Evolutionary conservation across 2,888 invertebrate species (phyloP).

Genomic region (Drosophila histrio): DNA sequence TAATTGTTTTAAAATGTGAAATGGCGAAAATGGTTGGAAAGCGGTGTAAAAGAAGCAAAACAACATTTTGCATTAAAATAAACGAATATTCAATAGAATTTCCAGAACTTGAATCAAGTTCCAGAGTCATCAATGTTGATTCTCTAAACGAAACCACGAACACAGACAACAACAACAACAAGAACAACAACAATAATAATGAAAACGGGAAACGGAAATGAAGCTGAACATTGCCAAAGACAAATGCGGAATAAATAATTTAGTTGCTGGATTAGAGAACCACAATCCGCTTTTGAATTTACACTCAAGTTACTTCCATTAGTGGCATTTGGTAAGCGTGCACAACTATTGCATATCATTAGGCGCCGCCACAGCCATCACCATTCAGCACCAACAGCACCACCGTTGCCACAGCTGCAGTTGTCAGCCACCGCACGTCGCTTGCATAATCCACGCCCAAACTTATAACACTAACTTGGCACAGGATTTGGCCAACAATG

Average conservation of each 20-base stretch:
- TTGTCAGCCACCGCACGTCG: conserved; percentile 43
- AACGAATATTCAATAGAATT: conserved; percentile 52
- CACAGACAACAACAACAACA: conserved; percentile 3
- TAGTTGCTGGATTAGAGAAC: conserved; percentile 71
- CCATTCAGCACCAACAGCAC: not conserved
- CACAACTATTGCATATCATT: conserved; percentile 76
- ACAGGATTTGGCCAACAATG: conserved; percentile 53
- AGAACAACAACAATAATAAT: not conserved
- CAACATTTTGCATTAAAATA: conserved; percentile 61
- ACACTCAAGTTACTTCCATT: conserved; percentile 78
- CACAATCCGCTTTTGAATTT: conserved; percentile 78
- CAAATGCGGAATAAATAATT: conserved; percentile 75
- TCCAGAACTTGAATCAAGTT: conserved; percentile 1
- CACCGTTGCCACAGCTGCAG: conserved; percentile 8
- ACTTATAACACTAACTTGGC: conserved; percentile 59
- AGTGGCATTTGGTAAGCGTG: conserved; percentile 56
- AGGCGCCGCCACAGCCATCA: conserved; percentile 37
- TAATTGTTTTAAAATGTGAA: conserved; percentile 76
- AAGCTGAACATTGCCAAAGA: conserved; percentile 54
- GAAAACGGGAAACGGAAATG: conserved; percentile 12
- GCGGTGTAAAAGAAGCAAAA: conserved; percentile 11
- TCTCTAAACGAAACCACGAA: not conserved
- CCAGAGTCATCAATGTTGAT: conserved; percentile 33
- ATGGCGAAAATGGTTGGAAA: conserved; percentile 50
- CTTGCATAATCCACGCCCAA: conserved; percentile 60